phyloP scores from a whole-genome alignment of 2,888 invertebrate species.

The Emmelina monodactyla region DNA sequence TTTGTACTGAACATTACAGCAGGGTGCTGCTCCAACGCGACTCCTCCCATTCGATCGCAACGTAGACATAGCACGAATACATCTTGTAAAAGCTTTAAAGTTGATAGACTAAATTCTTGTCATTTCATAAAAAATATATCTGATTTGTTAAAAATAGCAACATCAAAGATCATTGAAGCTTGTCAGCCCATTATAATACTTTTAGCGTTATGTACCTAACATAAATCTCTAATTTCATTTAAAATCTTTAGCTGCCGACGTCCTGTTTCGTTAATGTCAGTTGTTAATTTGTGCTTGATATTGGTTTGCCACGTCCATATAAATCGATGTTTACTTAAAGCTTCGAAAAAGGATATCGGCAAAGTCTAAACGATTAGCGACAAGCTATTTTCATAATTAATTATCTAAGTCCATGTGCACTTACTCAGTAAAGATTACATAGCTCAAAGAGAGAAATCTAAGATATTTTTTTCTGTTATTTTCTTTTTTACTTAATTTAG shows the following conservation, averaged over 20 bases:
- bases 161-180: slow-evolving; percentile 35
- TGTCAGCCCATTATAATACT: slow-evolving; percentile 46
- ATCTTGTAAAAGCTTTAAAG: slow-evolving; percentile 27
- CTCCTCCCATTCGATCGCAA: slow-evolving; percentile 36
- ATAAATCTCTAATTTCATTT: slow-evolving; percentile 1
- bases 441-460: slow-evolving; percentile 50
- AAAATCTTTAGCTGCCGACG: not conserved
- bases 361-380: slow-evolving; percentile 31
- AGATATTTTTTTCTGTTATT: slow-evolving; percentile 40
- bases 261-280: not conserved
- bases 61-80: slow-evolving; percentile 36
- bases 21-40: slow-evolving; percentile 23
- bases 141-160: slow-evolving; percentile 43
- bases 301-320: too few relatives aligned
- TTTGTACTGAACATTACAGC: slow-evolving; percentile 42
- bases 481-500: slow-evolving; percentile 57
- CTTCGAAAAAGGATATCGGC: slow-evolving; percentile 1
- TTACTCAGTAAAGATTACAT: slow-evolving; percentile 51
- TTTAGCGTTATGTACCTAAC: slow-evolving; percentile 21
- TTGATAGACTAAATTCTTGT: slow-evolving; percentile 49
- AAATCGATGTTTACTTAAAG: slow-evolving; percentile 1
- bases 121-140: slow-evolving; percentile 59
- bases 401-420: slow-evolving; percentile 55
- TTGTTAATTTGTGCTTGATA: not conserved
- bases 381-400: slow-evolving; percentile 45